Conservation (phyloP, 1,140 invertebrate species). For the Hyposmocoma kahamanoa region DNA sequence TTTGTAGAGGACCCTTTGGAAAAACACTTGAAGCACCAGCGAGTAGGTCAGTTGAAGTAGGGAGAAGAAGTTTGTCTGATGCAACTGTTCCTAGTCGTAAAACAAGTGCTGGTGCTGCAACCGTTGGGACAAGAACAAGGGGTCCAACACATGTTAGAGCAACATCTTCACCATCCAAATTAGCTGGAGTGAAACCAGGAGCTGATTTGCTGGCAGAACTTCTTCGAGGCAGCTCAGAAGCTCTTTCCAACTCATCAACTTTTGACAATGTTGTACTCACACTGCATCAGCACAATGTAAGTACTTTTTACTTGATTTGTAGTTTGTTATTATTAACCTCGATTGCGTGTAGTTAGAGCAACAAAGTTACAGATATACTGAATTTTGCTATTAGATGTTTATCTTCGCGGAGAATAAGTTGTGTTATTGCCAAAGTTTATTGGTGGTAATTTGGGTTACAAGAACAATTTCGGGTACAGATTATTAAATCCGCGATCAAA, state of each 20-base stretch:
- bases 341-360: constrained; percentile 22
- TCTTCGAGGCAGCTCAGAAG: constrained; percentile 83
- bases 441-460: constrained; percentile 11
- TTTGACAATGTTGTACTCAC: constrained; percentile 69
- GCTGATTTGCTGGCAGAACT: constrained; percentile 83
- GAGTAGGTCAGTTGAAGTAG: constrained; percentile 49
- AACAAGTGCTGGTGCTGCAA: constrained; percentile 47
- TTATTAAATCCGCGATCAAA: constrained; percentile 45
- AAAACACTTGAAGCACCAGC: constrained; percentile 50
- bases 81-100: constrained; percentile 60
- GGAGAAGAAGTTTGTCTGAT: constrained; percentile 67
- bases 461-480: constrained; percentile 21
- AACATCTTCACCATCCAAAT: constrained; percentile 85
- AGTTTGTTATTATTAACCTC: constrained; percentile 25
- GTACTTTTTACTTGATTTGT: constrained; percentile 31
- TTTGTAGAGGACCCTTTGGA: constrained; percentile 43
- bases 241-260: constrained; percentile 74
- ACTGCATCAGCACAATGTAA: constrained; percentile 72
- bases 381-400: constrained; percentile 44
- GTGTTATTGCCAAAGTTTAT: constrained; percentile 46
- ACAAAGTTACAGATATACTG: constrained; percentile 29
- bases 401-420: constrained; percentile 45
- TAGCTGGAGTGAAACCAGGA: constrained; percentile 79
- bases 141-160: constrained; percentile 80
- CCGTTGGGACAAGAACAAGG: constrained; percentile 29